phyloP scores from a whole-genome alignment of 2,888 invertebrate species.

The Acrocyrtus sp. region DNA sequence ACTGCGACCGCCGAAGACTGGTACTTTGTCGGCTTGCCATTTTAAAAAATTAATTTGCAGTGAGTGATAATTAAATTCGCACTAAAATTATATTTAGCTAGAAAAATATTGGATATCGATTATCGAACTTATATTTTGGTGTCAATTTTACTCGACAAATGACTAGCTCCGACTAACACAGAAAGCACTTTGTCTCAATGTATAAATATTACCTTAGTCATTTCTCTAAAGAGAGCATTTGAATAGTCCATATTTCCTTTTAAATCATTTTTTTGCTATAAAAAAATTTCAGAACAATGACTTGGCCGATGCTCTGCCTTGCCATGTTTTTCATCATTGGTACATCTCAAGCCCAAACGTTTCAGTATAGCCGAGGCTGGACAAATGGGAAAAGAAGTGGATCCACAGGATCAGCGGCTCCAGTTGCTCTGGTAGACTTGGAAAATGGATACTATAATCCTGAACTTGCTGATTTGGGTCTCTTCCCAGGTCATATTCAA shows the following conservation, averaged over 20 bases:
- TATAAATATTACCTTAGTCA: neutral
- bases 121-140: no score
- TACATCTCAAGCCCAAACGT: slow-evolving; percentile 74
- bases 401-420: slow-evolving; percentile 1
- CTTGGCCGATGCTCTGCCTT: slow-evolving; percentile 61
- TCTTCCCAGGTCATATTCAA: slow-evolving; percentile 48
- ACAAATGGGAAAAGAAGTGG: slow-evolving; percentile 71
- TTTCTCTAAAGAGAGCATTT: neutral
- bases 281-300: slow-evolving; percentile 7
- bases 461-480: slow-evolving; percentile 27
- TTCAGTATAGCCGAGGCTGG: slow-evolving; percentile 83
- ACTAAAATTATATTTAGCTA: no score
- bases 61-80: neutral
- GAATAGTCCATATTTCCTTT: neutral
- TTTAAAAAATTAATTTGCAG: neutral
- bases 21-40: neutral
- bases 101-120: no score
- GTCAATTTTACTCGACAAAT: no score
- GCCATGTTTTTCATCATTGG: slow-evolving; percentile 68
- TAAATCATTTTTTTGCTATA: no score
- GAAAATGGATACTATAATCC: slow-evolving; percentile 29
- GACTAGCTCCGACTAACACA: no score
- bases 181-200: neutral
- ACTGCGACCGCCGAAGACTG: no score
- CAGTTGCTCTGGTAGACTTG: slow-evolving; percentile 34